Conservation (phyloP, 2,113 vertebrate species). For the Garra rufa region DNA sequence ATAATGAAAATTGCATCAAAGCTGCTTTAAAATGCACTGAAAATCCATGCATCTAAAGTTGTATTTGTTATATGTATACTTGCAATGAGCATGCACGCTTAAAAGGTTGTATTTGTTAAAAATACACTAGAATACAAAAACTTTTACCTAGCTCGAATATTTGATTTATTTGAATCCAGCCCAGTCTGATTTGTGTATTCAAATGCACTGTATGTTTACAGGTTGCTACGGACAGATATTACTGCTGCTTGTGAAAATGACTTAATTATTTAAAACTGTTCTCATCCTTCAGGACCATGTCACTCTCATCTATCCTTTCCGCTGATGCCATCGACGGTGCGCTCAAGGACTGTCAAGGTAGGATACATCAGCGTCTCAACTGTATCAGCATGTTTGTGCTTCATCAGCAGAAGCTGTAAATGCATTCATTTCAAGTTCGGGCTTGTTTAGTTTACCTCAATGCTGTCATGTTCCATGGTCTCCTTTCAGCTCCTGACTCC, state of each 20-base stretch:
- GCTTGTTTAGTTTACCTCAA: not conserved
- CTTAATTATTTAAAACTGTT: constrained; percentile 70
- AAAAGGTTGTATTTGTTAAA: not conserved
- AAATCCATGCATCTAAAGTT: not conserved
- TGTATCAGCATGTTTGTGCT: constrained; percentile 59
- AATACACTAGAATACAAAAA: not conserved
- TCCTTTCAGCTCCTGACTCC: constrained; percentile 85
- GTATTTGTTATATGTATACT: not conserved
- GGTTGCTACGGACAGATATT: not conserved
- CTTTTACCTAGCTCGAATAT: no score
- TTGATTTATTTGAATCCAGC: not conserved
- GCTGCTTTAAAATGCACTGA: not conserved
- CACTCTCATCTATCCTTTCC: constrained; percentile 87
- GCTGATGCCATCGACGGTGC: constrained; percentile 91
- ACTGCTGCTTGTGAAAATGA: constrained; percentile 40
- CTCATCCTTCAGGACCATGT: constrained; percentile 85
- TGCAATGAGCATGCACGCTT: not conserved
- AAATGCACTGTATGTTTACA: not conserved
- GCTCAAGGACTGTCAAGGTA: constrained; percentile 98
- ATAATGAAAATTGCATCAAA: not conserved
- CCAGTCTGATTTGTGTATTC: not conserved
- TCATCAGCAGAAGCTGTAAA: constrained; percentile 42
- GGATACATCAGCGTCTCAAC: constrained; percentile 62
- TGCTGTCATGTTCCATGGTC: not conserved
- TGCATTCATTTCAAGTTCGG: not conserved